Evolutionary conservation across 2,113 vertebrate species (phyloP).

Genomic region (Melospiza melodia): DNA sequence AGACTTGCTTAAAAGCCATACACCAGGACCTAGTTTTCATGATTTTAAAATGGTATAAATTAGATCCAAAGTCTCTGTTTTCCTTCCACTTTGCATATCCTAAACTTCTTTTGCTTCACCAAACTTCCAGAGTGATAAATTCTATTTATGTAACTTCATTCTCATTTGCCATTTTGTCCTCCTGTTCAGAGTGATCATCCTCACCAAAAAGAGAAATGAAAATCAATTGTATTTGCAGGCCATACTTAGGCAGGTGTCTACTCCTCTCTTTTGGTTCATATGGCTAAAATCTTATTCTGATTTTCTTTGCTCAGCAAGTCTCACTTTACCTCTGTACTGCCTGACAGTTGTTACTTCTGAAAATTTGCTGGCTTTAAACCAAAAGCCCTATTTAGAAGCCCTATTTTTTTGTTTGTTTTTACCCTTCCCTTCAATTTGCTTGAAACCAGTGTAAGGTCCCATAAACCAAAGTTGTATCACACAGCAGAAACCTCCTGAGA

Average conservation of each 20-base stretch:
- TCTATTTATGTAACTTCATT: not conserved
- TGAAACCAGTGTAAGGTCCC: not conserved
- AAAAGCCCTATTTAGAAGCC: not conserved
- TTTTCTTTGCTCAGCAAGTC: not conserved
- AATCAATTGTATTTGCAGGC: not conserved
- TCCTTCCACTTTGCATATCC: not conserved
- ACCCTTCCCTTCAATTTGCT: not conserved
- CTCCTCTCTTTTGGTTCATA: not conserved
- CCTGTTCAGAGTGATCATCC: not conserved
- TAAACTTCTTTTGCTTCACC: not conserved
- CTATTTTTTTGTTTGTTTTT: not conserved
- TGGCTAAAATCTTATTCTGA: not conserved
- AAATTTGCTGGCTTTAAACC: not conserved
- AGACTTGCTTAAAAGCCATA: not conserved
- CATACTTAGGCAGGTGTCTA: not conserved
- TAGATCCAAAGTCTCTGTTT: not conserved
- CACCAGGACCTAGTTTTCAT: not conserved
- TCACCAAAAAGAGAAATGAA: not conserved
- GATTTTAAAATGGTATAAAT: rapidly evolving
- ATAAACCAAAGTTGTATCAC: not conserved
- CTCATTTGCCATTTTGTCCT: not conserved
- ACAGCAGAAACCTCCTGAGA: not conserved
- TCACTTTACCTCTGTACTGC: not conserved
- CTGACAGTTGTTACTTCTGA: not conserved
- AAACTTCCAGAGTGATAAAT: not conserved